A percentile compares a stretch with the other conserved stretches of the same genome.
Conservation (phyloP, 2,888 invertebrate species). For the Oxytorus armatus region DNA sequence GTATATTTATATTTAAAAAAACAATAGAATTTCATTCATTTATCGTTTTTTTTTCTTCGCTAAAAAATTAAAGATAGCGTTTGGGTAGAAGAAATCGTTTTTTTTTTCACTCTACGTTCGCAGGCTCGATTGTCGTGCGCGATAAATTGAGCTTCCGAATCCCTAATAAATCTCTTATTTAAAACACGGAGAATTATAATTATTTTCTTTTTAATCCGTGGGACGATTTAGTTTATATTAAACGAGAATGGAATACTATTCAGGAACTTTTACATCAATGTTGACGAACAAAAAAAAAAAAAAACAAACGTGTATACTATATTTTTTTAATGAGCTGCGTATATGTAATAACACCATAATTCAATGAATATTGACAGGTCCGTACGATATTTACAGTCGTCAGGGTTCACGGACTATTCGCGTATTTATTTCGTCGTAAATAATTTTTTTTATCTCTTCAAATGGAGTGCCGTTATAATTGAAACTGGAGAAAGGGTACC, state of each 20-base stretch:
- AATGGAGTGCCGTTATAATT: background rate
- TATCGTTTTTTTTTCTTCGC: background rate
- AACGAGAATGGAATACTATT: constrained; percentile 40
- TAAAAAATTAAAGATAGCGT: constrained; percentile 16
- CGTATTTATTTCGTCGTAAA: constrained; percentile 12
- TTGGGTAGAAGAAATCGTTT: constrained; percentile 16
- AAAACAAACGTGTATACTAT: constrained; percentile 50
- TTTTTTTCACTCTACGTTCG: constrained; percentile 27
- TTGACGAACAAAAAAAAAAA: constrained; percentile 34
- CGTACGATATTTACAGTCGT: constrained; percentile 27
- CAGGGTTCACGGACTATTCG: constrained; percentile 22
- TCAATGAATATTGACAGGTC: constrained; percentile 18
- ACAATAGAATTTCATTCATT: constrained; percentile 13
- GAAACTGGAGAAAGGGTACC: background rate
- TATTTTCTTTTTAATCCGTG: constrained; percentile 18
- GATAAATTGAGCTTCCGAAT: background rate
- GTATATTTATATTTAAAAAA: constrained; percentile 23
- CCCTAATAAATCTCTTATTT: constrained; percentile 16
- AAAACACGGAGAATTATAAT: constrained; percentile 22
- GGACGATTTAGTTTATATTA: constrained; percentile 41
- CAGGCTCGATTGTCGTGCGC: constrained; percentile 21
- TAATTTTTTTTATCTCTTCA: constrained; percentile 13
- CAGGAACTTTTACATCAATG: constrained; percentile 36
- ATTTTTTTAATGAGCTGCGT: constrained; percentile 61
- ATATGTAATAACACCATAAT: constrained; percentile 24